Conservation (phyloP, 2,113 vertebrate species). For the Cyphotilapia sp. region DNA sequence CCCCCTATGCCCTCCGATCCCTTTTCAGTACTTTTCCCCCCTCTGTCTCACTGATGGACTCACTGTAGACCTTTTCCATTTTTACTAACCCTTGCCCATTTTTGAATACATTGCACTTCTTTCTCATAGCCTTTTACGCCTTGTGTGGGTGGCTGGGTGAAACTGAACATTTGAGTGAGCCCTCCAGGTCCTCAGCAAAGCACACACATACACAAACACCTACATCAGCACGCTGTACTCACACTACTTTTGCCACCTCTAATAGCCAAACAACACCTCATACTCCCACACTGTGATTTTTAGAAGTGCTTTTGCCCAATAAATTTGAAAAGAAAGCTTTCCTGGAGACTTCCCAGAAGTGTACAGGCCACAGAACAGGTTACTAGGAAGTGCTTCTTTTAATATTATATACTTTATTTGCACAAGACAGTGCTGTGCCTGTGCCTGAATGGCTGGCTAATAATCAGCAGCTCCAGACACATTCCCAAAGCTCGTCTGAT, state of each 20-base stretch:
- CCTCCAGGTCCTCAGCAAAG: conserved; percentile 23
- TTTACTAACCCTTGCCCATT: neutral
- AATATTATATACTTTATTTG: conserved; percentile 10
- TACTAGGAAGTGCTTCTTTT: conserved; percentile 15
- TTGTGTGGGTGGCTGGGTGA: conserved; percentile 41
- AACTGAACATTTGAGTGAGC: conserved; percentile 41
- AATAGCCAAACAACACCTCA: conserved; percentile 35
- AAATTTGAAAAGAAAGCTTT: conserved; percentile 30
- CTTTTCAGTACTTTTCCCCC: neutral
- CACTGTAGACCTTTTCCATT: neutral
- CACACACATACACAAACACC: neutral
- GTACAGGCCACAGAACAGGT: conserved; percentile 23
- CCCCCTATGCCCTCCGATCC: conserved; percentile 5
- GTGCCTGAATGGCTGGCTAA: neutral
- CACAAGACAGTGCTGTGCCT: neutral
- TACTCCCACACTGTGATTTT: conserved; percentile 43
- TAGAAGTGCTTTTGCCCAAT: conserved; percentile 45
- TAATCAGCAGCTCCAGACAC: neutral
- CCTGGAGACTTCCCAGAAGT: conserved; percentile 30
- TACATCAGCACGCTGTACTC: neutral
- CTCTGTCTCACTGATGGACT: neutral
- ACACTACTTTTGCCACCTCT: conserved; percentile 29
- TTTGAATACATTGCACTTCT: conserved; percentile 19
- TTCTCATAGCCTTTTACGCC: conserved; percentile 33
- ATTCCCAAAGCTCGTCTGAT: conserved; percentile 2